Evolutionary conservation across 2,888 invertebrate species (phyloP), one percentile per base, ranked within the genome.

Genomic region (Trisateles emortualis): DNA sequence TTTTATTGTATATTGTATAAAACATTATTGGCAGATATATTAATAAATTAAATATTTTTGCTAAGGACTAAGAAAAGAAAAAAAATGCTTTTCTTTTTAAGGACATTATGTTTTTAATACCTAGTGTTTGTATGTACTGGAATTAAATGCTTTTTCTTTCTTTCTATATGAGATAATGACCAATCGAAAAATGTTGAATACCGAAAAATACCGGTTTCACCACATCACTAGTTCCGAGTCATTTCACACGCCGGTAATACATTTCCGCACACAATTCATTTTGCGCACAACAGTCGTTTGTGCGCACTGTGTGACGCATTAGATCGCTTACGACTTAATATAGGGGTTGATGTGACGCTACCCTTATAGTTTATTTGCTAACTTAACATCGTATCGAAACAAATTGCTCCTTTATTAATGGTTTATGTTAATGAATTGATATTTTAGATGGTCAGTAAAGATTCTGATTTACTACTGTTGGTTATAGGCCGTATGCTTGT

Each of bases 371-470:
- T 78, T 83, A 81, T 79, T 80, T 84, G 49, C 42, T 39, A 44
- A 69, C 76, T 75, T 68, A 64, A 68, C 66, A 64, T 68, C 38
- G 63, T 62, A 65, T 66, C 32, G 26, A 19, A 78, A 79, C 83
- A 86, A 88, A 84, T 87, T 85, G 81, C 72, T 71, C 55, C 43
- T 76, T 79, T 78, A 86, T 83, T 70, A 79, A 70, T 76, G 81
- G 84, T 82, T 87, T 86, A 90, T 90, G 89, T 71, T 84, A 88
- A 89, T 88, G 52, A 68, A 53, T 45, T 35, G 53, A 32, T 6
- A 11, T 13, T n/a, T n/a, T n/a, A n/a, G n/a, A n/a, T n/a, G n/a
- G n/a, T n/a, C n/a, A n/a, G n/a, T n/a, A n/a, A n/a, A n/a, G n/a
- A n/a, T n/a, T n/a, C n/a, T n/a, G n/a, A n/a, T n/a, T n/a, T n/a